Percentiles rank a stretch among this genome's conserved stretches.
Evolutionary conservation across 2,888 invertebrate genomes (phyloP).

Genomic region (Tetragonula carbonaria): DNA sequence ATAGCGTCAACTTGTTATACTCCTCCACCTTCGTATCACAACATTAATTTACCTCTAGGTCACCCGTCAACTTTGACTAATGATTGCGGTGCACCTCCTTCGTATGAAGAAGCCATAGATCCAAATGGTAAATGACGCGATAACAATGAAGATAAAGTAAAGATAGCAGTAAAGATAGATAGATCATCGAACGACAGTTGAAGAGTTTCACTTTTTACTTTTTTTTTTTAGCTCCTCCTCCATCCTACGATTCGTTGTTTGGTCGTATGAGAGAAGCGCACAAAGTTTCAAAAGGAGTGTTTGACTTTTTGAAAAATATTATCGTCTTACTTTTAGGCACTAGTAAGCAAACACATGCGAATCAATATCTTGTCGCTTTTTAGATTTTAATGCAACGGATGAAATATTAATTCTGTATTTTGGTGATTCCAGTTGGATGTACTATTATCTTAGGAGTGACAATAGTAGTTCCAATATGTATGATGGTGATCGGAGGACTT

Average conservation of each 20-base stretch:
- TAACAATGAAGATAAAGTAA: neutral
- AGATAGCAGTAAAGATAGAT: neutral
- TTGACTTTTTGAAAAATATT: constrained; percentile 87
- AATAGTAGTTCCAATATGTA: constrained; percentile 88
- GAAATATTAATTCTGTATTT: constrained; percentile 8
- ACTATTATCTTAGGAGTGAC: constrained; percentile 87
- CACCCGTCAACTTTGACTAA: constrained; percentile 72
- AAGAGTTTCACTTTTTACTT: constrained; percentile 6
- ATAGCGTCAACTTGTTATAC: constrained; percentile 72
- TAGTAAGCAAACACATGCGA: constrained; percentile 83
- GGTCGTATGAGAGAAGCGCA: constrained; percentile 87
- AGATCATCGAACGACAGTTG: neutral
- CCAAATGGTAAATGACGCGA: constrained; percentile 84
- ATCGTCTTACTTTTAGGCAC: constrained; percentile 87
- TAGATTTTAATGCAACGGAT: neutral
- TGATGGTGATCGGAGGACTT: constrained; percentile 88
- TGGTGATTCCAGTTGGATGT: constrained; percentile 86
- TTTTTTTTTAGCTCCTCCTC: constrained; percentile 86
- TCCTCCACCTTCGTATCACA: constrained; percentile 78
- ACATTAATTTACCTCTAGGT: constrained; percentile 75
- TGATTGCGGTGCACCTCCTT: constrained; percentile 86
- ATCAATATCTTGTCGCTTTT: neutral
- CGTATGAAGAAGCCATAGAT: constrained; percentile 87
- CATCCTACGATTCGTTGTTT: constrained; percentile 88
- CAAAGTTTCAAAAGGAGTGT: constrained; percentile 86